Conservation (phyloP, 2,113 vertebrate species). For the Pygoscelis adeliae region DNA sequence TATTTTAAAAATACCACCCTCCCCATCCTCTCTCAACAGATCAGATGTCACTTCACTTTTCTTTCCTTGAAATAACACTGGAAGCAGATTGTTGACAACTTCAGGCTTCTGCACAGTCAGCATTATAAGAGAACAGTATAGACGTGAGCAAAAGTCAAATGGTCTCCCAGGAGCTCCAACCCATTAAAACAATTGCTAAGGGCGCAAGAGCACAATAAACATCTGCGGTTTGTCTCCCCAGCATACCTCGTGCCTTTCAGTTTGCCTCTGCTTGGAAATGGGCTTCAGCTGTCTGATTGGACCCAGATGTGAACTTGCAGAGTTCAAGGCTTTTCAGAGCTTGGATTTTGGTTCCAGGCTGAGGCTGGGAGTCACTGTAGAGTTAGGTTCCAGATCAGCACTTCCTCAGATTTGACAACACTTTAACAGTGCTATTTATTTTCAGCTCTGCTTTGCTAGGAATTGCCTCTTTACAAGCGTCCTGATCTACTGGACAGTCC, state of each 20-base stretch:
- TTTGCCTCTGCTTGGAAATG: slow-evolving; percentile 11
- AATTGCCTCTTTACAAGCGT: background rate
- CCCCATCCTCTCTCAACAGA: slow-evolving; percentile 1
- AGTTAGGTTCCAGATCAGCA: background rate
- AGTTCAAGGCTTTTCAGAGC: background rate
- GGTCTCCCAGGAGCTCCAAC: slow-evolving; percentile 59
- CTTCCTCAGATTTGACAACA: background rate
- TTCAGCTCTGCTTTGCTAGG: background rate
- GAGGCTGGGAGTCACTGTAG: background rate
- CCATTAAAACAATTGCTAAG: slow-evolving; percentile 70
- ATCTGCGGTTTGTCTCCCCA: slow-evolving; percentile 47
- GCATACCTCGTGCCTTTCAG: background rate
- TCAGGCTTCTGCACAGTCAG: slow-evolving; percentile 61
- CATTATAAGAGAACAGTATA: slow-evolving; percentile 29
- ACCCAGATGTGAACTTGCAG: slow-evolving; percentile 23
- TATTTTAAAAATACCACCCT: slow-evolving; percentile 8
- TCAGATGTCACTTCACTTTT: slow-evolving; percentile 50
- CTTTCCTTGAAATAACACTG: slow-evolving; percentile 47
- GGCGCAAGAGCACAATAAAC: slow-evolving; percentile 45
- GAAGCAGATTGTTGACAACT: slow-evolving; percentile 59
- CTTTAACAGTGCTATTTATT: background rate
- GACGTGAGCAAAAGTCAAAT: slow-evolving; percentile 68
- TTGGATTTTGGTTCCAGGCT: background rate
- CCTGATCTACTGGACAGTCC: background rate
- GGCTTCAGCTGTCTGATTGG: background rate